These are phyloP conservation scores for Enteromius radiatus DNA, from an alignment of 2,797 vertebrate genomes.

Conservation along the genomic window DNA sequence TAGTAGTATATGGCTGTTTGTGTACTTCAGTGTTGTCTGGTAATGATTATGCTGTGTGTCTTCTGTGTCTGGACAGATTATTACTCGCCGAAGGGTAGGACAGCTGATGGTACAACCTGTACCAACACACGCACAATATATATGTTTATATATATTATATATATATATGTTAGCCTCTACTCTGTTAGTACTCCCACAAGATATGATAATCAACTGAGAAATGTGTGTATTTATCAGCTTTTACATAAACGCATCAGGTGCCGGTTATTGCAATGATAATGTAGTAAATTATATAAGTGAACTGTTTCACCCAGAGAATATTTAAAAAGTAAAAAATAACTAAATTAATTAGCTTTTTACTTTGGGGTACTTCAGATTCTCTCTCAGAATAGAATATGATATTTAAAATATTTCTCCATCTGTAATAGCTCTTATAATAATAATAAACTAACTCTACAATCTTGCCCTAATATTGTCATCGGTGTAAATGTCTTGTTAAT, in stretches of 20 bases:
- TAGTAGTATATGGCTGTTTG: neutral
- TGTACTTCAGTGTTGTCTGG: neutral
- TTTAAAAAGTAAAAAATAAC: neutral
- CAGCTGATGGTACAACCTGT: slow-evolving; percentile 9
- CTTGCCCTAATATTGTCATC: neutral
- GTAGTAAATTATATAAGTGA: neutral
- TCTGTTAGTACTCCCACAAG: neutral
- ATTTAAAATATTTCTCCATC: neutral
- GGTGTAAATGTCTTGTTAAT: neutral
- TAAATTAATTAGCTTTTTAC: slow-evolving; percentile 1
- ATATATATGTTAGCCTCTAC: neutral
- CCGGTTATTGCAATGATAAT: neutral
- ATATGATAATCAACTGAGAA: slow-evolving; percentile 4
- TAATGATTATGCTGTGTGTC: slow-evolving; percentile 14
- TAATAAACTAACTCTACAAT: neutral
- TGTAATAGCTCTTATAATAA: neutral
- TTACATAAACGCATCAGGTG: slow-evolving; percentile 1
- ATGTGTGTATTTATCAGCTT: neutral
- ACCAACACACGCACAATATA: neutral
- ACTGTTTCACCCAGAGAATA: neutral
- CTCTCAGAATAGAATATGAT: neutral
- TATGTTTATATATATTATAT: no score
- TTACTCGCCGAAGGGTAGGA: neutral
- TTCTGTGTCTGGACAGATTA: slow-evolving; percentile 19
- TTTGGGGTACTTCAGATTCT: neutral